Base-by-base conservation (phyloP, 2,113 vertebrate species). In the Physeter macrocephalus region DNA sequence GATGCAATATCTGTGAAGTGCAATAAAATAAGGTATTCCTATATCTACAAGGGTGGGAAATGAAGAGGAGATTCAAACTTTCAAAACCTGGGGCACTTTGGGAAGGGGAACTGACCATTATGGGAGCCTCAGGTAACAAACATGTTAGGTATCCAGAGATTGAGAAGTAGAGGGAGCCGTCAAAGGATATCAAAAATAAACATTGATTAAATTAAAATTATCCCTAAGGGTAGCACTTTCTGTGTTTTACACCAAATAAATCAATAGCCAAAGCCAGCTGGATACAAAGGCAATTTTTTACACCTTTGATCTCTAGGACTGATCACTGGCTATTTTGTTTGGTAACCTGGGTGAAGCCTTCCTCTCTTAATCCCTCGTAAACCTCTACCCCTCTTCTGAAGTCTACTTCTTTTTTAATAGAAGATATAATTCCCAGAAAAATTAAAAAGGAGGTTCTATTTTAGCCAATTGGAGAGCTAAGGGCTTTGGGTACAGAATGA, bases 161-260 rank as follows among this genome's bases (percentile, higher is more conserved):
- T 87, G 8, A 54, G 34, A 92, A n/a, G 8, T 77, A 14, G 13
- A 57, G 0, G 6, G 8, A 87, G 6, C 6, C 71, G 49, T 72
- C n/a, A 88, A 74, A 84, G 71, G 6, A 84, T 8, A 94, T 62
- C 25, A 72, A 94, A 92, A 75, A 77, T 36, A 87, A 85, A 57
- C 49, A 93, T 59, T 36, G 77, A 93, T 89, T 87, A 49, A 82
- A 36, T 95, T 75, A 66, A 88, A 95, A 62, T 66, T 69, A 88
- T 94, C 31, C 64, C 39, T 71, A 85, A 91, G 0, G 31, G 10
- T 43, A 94, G 52, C 52, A 93, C 88, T 97, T 94, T 77, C 64
- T 95, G 31, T 61, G 54, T 90, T 94, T 96, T 83, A 74, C 54
- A 87, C 18, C 36, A 93, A 98, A 75, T 69, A 66, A 91, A 89